Evolutionary conservation across 2,113 vertebrate genomes (phyloP).

Genomic region (Mionectes macconnelli): DNA sequence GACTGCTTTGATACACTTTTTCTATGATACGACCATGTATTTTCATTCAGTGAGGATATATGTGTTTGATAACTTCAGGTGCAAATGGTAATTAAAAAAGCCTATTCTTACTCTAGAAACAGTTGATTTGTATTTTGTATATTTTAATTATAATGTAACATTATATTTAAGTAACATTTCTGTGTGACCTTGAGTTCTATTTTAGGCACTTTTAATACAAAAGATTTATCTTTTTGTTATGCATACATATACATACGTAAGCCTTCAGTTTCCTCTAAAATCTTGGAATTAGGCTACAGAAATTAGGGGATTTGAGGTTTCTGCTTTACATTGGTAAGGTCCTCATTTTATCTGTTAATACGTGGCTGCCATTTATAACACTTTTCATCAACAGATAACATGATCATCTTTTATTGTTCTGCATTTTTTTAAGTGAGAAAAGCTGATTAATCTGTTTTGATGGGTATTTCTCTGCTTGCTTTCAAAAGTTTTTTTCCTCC

Average conservation of each 20-base stretch:
- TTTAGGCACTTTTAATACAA: background rate
- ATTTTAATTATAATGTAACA: background rate
- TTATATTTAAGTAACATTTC: background rate
- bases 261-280: background rate
- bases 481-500: background rate
- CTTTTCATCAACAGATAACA: background rate
- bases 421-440: background rate
- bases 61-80: background rate
- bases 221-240: background rate
- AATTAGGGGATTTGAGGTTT: background rate
- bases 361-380: background rate
- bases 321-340: background rate
- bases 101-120: background rate
- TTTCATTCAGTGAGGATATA: background rate
- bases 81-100: background rate
- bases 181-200: background rate
- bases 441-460: background rate
- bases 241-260: background rate
- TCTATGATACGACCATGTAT: background rate
- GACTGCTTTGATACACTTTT: background rate
- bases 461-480: background rate
- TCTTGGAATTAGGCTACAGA: background rate
- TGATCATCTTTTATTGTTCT: background rate
- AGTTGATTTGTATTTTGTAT: background rate
- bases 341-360: background rate